phyloP scores from a whole-genome alignment of 2,888 invertebrate species.

The Meta bourneti region DNA sequence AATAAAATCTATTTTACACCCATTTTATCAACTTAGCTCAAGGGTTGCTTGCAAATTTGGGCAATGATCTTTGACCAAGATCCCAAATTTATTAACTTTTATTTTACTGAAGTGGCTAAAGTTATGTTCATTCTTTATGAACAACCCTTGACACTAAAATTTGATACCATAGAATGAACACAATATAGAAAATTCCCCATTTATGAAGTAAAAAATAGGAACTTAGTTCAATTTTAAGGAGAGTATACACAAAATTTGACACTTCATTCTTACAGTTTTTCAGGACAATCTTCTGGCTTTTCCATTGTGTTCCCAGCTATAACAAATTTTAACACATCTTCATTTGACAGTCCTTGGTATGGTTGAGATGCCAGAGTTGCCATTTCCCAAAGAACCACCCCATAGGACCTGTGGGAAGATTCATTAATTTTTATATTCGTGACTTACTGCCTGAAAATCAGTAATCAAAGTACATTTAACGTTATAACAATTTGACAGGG shows the following conservation, averaged over 20 bases:
- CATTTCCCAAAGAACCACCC: constrained; percentile 99
- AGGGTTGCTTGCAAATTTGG: too few species aligned
- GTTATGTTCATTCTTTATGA: too few species aligned
- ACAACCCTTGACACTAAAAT: too few species aligned
- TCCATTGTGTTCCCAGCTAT: constrained; percentile 89
- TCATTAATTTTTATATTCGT: background rate
- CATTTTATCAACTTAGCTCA: too few species aligned
- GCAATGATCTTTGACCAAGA: too few species aligned
- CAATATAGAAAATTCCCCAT: background rate
- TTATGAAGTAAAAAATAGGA: background rate
- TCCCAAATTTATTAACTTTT: too few species aligned
- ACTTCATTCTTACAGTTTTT: constrained; percentile 84
- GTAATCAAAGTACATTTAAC: background rate
- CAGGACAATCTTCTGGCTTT: constrained; percentile 96
- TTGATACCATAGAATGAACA: too few species aligned
- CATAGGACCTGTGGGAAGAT: constrained; percentile 86
- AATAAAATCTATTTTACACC: too few species aligned
- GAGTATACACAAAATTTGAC: background rate
- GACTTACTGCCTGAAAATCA: background rate
- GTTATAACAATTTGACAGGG: too few species aligned
- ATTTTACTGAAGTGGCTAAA: too few species aligned
- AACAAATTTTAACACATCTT: constrained; percentile 82
- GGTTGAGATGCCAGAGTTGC: constrained; percentile 98
- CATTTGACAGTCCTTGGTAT: constrained; percentile 88
- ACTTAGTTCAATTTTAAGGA: background rate